These are phyloP conservation scores for Acanthacorydalis orientalis DNA, from an alignment of 2,888 invertebrate species.

Conservation along the genomic window DNA sequence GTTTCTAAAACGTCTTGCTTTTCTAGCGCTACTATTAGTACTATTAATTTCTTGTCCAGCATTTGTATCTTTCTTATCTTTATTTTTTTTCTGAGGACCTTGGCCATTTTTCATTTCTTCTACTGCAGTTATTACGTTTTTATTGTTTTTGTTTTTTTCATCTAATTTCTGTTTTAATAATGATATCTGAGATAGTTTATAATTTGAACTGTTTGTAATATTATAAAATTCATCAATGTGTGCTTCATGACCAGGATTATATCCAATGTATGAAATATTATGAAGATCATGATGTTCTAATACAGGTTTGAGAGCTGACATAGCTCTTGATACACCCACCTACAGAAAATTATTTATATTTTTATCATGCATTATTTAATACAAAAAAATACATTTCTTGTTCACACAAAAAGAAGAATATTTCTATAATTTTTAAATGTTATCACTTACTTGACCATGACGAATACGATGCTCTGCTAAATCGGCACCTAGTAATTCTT, in stretches of 20 bases:
- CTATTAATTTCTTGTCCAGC: too few species aligned
- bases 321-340: constrained; percentile 51
- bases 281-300: constrained; percentile 24
- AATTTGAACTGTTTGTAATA: background rate
- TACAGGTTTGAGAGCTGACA: constrained; percentile 52
- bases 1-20: background rate
- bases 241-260: constrained; percentile 49
- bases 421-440: too few species aligned
- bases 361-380: background rate
- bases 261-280: constrained; percentile 32
- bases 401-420: too few species aligned
- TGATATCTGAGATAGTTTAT: background rate
- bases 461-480: constrained; percentile 71
- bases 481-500: constrained; percentile 79
- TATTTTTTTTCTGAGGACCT: background rate
- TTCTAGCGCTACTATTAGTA: too few species aligned
- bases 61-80: background rate
- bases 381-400: background rate
- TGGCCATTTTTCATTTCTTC: background rate
- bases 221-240: constrained; percentile 22
- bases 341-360: constrained; percentile 8
- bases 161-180: background rate
- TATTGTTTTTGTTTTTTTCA: background rate
- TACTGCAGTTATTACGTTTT: background rate
- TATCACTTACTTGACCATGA: constrained; percentile 40